Conservation (phyloP, 2,797 vertebrate species). For the Notamacropus eugenii region DNA sequence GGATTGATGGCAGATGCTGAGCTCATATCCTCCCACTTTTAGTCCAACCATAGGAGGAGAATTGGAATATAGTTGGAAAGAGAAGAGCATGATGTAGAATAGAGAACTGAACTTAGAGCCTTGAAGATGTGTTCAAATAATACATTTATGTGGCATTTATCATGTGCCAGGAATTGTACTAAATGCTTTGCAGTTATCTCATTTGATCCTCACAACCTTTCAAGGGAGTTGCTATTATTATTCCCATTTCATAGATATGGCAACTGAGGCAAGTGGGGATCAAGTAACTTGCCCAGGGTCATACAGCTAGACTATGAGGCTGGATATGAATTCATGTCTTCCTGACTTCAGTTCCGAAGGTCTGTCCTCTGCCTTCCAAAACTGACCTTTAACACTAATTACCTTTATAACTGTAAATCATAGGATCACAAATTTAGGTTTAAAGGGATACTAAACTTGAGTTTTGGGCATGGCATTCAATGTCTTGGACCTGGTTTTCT, state of each 20-base stretch:
- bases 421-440: background rate
- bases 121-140: background rate
- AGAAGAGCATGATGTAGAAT: background rate
- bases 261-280: background rate
- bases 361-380: background rate
- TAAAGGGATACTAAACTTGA: background rate
- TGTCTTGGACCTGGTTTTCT: background rate
- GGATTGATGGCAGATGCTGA: background rate
- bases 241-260: background rate
- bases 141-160: background rate
- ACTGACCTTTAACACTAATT: background rate
- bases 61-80: background rate
- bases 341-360: background rate
- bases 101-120: background rate
- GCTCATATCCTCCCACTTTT: background rate
- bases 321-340: background rate
- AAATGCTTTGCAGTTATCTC: background rate
- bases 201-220: background rate
- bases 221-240: background rate
- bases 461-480: background rate
- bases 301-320: background rate
- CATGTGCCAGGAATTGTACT: background rate
- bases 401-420: background rate
- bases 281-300: background rate
- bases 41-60: background rate